Evolutionary conservation across 2,797 vertebrate species (phyloP), one percentile per base, ranked within the genome.

Genomic region (Acanthopagrus latus): DNA sequence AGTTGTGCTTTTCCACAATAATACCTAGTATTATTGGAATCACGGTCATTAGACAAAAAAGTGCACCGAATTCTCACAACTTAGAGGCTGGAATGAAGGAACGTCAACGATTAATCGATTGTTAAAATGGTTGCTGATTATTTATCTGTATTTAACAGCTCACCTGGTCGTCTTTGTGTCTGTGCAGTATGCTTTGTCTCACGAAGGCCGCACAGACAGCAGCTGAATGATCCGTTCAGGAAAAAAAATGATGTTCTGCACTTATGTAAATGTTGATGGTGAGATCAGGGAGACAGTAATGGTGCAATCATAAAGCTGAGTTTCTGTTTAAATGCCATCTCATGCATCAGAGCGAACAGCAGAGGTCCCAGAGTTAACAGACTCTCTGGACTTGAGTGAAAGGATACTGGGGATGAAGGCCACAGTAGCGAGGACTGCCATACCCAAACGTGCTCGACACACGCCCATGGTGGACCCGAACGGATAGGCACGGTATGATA

Each of bases 331-430:
- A 71, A 43, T 38, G 8, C 14, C 38, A 65, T 43, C n/a, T 55
- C 21, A 41, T 23, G 8, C 23, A 20, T 20, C 64, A 20, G 52
- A 7, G 23, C 27, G 0, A 11, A 48, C 23, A 21, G n/a, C n/a
- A 33, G 14, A 27, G 23, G 48, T 41, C 4, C 3, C 27, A 56
- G 38, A 46, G 4, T 20, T 18, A 14, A 3, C 13, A 8, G 16
- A 18, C 43, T 20, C 51, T 57, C 56, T 56, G 25, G 8, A 63
- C 7, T 18, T 55, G 2, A 23, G 12, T 69, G 14, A 95, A 98
- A 99, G 97, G 98, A 99, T 99, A 99, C 97, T 97, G 78, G 96
- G 95, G 67, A 97, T 11, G 5, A 96, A 83, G 1, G 95, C 96
- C 69, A 96, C 6, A 0, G 78, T 57, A 21, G 96, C 96, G 17